Evolutionary conservation across 2,113 vertebrate genomes (phyloP), one percentile per base, ranked within the genome.

Genomic region (Nicator chloris): DNA sequence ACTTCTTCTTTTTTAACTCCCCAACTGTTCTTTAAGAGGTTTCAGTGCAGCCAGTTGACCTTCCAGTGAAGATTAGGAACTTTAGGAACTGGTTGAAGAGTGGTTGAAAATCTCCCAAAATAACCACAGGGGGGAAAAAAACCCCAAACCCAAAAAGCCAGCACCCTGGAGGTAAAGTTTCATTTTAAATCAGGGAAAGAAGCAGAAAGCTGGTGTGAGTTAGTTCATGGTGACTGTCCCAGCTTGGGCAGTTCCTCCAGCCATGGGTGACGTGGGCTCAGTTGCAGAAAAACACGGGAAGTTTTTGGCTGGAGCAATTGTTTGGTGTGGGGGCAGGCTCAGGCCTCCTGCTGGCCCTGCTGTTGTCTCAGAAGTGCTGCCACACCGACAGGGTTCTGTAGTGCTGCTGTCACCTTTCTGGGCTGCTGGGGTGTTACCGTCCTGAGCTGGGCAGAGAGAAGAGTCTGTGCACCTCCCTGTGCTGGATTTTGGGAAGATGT

Each of bases 241-340:
- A 3, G 35, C 30, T 59, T 31, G 5, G 6, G 42, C 61, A 53
- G 31, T 35, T 51, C 65, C 78, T 53, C 5, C 33, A 17, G 33
- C 51, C 0, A 0, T 2, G 22, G 45, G 12, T n/a, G 70, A 5
- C 18, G 54, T 1, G 13, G 31, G 31, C 73, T 50, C 4, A 1
- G 31, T 21, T 9, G 0, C 53, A 40, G 57, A 17, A 65, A 26
- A 61, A 33, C 1, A 0, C 0, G 0, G 16, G 5, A 9, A 4
- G 22, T 5, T 70, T 86, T 47, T 63, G 54, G 26, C 39, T 28
- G 35, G 33, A 70, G 57, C 28, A 35, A 3, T 4, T 19, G 39
- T 47, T 45, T 39, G 35, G 23, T 10, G 18, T 49, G 15, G 7
- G 70, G 77, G 15, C 70, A 40, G 37, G 26, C 82, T 77, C 33